Conservation (phyloP, 1,140 invertebrate species). For the Heterodera schachtii region DNA sequence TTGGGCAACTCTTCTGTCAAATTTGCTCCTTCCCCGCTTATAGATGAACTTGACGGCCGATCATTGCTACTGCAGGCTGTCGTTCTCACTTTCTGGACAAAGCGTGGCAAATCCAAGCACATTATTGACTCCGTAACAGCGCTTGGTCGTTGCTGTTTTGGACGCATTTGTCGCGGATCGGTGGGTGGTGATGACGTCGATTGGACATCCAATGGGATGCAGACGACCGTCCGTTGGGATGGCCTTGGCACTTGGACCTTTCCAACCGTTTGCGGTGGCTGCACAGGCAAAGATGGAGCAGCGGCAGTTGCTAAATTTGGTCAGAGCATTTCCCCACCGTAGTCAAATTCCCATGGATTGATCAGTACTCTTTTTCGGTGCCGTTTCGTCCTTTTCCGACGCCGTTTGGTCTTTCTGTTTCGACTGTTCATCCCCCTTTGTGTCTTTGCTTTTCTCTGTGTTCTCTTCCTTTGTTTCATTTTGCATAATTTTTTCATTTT, state of each 20-base stretch:
- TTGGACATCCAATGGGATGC: background rate
- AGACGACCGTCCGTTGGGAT: background rate
- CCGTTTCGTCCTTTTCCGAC: background rate
- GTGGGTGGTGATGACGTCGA: background rate
- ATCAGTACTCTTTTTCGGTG: background rate
- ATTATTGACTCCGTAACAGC: background rate
- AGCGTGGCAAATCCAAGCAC: background rate
- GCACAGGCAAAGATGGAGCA: background rate
- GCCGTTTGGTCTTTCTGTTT: background rate
- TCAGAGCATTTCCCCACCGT: too few relatives aligned
- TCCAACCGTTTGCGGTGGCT: background rate
- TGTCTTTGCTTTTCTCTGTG: background rate
- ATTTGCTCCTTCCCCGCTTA: background rate
- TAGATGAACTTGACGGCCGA: background rate
- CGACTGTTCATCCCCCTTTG: background rate
- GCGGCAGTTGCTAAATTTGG: background rate
- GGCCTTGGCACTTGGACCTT: background rate
- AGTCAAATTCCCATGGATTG: background rate
- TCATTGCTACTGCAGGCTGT: background rate
- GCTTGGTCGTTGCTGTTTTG: background rate
- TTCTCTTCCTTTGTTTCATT: background rate
- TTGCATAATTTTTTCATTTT: background rate
- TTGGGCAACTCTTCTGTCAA: background rate
- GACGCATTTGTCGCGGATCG: background rate
- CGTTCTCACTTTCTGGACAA: background rate